Percentiles rank a stretch among this genome's conserved stretches.
phyloP scores from a whole-genome alignment of 1,140 invertebrate species.

The Campoletis sonorensis region DNA sequence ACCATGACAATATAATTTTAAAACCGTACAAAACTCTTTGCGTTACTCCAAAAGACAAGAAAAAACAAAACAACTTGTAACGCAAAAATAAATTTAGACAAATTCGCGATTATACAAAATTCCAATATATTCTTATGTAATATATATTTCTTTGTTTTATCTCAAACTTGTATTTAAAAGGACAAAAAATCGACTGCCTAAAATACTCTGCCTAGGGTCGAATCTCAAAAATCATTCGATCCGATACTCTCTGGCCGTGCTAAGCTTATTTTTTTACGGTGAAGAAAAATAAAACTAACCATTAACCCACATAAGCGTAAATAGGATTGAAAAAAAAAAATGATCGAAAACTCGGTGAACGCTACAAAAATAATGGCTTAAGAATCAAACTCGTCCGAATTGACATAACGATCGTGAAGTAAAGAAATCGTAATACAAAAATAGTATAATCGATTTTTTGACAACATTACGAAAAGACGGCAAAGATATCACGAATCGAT shows the following conservation, averaged over 20 bases:
- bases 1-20: constrained; percentile 26
- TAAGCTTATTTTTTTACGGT: constrained; percentile 28
- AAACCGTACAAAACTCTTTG: neutral
- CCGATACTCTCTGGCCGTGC: constrained; percentile 7
- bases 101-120: constrained; percentile 14
- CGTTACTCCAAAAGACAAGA: neutral
- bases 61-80: neutral
- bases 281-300: neutral
- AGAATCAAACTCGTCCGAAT: neutral
- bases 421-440: neutral
- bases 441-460: neutral
- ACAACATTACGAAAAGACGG: neutral
- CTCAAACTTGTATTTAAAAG: constrained; percentile 19
- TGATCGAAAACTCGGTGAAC: neutral
- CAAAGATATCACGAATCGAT: constrained; percentile 14
- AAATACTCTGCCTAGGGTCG: constrained; percentile 35
- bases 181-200: constrained; percentile 22
- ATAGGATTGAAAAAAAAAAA: neutral
- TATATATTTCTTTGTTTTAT: constrained; percentile 22
- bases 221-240: constrained; percentile 4
- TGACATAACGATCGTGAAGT: too few species aligned
- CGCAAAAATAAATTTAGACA: neutral
- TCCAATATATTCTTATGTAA: neutral
- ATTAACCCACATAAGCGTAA: neutral
- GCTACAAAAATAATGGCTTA: neutral